Evolutionary conservation across 2,113 vertebrate species (phyloP), one percentile per base, ranked within the genome.

Genomic region (Chlamydotis undulata): DNA sequence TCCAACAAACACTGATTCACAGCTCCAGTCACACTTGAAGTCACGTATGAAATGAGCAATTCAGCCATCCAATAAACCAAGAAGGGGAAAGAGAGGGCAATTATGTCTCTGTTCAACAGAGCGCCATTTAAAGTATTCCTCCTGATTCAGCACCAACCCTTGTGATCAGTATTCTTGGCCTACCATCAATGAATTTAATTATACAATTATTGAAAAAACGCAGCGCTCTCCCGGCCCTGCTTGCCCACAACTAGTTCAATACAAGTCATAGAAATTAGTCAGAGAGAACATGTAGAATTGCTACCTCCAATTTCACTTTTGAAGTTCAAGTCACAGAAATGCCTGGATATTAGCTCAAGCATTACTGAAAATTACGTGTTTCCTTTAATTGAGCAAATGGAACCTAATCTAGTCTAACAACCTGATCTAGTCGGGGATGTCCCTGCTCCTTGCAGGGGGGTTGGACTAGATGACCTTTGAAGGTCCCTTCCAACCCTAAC

Each of bases 1-100:
- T 97, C 95, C 97, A 97, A 98, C 98, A 98, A 98, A 97, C 82
- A 95, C 97, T 98, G 98, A 98, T 98, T 98, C 98, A 98, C 89
- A 61, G 90, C 90, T 95, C 95, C 23, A 96, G 96, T 97, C 97
- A 97, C 94, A 97, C 92, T 98, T 95, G 91, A 87, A 97, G 94
- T 98, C 97, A 97, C 69, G 43, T 93, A 96, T 91, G 83, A 97
- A 97, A 97, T 55, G 76, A 94, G 91, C 68, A 64, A 98, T 96
- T 97, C 97, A 97, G 43, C 69, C 89, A 92, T 73, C 78, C 45
- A 69, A 78, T 84, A 93, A 96, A 70, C 74, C 76, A 60, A 47
- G 89, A 78, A 84, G 25, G 21, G 71, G 52, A 88, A 84, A 73
- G 70, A 96, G 91, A 94, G 83, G 61, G 74, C 63, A 74, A 93